Percentiles rank a stretch among this genome's conserved stretches.
Evolutionary conservation across 2,888 invertebrate species (phyloP).

Genomic region (Euzophera pinguis): DNA sequence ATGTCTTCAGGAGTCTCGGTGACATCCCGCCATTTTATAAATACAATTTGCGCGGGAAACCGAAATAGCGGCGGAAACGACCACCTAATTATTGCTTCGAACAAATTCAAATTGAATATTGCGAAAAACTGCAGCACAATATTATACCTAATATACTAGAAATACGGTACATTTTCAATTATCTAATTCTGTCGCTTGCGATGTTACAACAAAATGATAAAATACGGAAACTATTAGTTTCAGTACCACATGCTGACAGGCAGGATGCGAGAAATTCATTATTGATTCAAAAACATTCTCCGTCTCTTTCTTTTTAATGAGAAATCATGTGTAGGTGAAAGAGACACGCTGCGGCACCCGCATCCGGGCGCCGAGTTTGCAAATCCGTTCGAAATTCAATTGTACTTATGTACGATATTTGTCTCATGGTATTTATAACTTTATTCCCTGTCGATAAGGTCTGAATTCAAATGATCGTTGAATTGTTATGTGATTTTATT

Average conservation of each 20-base stretch:
- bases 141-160: not conserved
- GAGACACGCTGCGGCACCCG: constrained; percentile 36
- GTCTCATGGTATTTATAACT: constrained; percentile 4
- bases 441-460: fast-evolving
- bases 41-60: constrained; percentile 67
- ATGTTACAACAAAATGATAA: constrained; percentile 23
- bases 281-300: constrained; percentile 60
- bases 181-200: constrained; percentile 20
- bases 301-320: constrained; percentile 28
- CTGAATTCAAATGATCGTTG: not conserved
- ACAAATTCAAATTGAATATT: constrained; percentile 21
- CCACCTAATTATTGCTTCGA: constrained; percentile 53
- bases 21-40: constrained; percentile 48
- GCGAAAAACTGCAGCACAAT: constrained; percentile 19
- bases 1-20: constrained; percentile 21
- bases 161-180: constrained; percentile 21
- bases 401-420: not conserved
- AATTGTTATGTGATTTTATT: not conserved
- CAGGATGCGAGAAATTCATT: constrained; percentile 71
- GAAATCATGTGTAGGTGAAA: constrained; percentile 19
- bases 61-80: constrained; percentile 62
- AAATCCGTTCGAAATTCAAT: constrained; percentile 25
- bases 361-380: constrained; percentile 51
- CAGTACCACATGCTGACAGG: constrained; percentile 70
- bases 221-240: constrained; percentile 73